Evolutionary conservation across 2,888 invertebrate genomes (phyloP).

Genomic region (Drosophila hamatofila): DNA sequence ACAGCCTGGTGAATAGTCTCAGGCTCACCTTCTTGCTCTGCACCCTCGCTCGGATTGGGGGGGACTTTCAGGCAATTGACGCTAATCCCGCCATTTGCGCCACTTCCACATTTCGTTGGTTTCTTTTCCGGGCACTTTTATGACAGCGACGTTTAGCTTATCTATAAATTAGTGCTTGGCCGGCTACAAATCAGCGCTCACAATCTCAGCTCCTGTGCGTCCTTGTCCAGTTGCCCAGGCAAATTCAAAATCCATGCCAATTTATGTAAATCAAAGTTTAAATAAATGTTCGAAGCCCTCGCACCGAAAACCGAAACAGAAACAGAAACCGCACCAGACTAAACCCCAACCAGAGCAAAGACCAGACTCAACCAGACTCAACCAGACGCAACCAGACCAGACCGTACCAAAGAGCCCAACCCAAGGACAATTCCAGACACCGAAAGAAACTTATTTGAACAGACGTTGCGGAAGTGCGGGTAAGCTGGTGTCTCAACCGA

Average conservation of each 20-base stretch:
- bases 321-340: conserved; percentile 33
- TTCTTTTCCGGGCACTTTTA: conserved; percentile 15
- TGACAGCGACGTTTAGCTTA: conserved; percentile 49
- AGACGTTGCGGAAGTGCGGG: conserved; percentile 46
- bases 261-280: conserved; percentile 71
- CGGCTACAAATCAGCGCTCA: conserved; percentile 54
- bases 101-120: conserved; percentile 3
- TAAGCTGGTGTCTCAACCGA: conserved; percentile 22
- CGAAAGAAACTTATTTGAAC: conserved; percentile 53
- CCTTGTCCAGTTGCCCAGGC: neutral
- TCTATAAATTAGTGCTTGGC: conserved; percentile 63
- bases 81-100: conserved; percentile 21
- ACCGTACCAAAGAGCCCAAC: conserved; percentile 5
- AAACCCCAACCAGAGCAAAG: conserved; percentile 15
- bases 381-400: neutral
- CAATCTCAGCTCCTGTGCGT: neutral
- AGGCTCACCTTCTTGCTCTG: neutral
- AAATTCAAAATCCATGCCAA: conserved; percentile 63
- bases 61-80: conserved; percentile 3
- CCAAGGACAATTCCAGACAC: conserved; percentile 19
- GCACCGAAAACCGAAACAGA: conserved; percentile 10
- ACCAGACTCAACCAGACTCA: conserved; percentile 4
- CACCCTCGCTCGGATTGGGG: neutral
- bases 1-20: neutral
- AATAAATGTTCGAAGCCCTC: conserved; percentile 55